Evolutionary conservation across 2,113 vertebrate species (phyloP).

Genomic region (Heterotilapia buettikoferi): DNA sequence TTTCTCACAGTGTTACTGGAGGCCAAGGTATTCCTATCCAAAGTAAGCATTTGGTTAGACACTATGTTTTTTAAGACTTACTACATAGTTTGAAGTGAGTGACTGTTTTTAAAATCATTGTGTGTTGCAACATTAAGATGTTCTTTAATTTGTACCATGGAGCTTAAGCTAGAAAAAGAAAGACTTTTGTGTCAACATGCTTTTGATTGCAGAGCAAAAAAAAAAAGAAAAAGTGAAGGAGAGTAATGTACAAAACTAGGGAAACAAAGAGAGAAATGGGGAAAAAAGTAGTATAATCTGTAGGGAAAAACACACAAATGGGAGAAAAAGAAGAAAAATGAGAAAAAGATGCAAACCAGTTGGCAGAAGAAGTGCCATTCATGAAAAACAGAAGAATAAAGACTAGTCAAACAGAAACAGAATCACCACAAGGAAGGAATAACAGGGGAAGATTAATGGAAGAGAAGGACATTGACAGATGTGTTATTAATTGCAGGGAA

Average conservation of each 20-base stretch:
- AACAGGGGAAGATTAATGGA: neutral
- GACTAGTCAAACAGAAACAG: neutral
- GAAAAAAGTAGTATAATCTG: neutral
- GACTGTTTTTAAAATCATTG: neutral
- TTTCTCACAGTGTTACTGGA: neutral
- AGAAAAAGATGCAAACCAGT: neutral
- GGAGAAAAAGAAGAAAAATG: neutral
- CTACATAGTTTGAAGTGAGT: neutral
- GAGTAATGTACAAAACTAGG: neutral
- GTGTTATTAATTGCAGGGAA: neutral
- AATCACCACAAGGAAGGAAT: neutral
- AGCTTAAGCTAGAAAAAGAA: neutral
- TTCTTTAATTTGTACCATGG: neutral
- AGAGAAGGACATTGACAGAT: neutral
- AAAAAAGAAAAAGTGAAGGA: neutral
- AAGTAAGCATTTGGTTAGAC: neutral
- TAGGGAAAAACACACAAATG: neutral
- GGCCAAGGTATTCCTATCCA: neutral
- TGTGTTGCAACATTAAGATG: neutral
- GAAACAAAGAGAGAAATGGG: neutral
- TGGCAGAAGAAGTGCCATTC: neutral
- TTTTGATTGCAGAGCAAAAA: neutral
- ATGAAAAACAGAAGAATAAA: neutral
- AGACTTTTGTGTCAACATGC: neutral
- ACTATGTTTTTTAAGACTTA: neutral